Evolutionary conservation across 1,140 invertebrate species (phyloP).

Genomic region (Ips nitidus): DNA sequence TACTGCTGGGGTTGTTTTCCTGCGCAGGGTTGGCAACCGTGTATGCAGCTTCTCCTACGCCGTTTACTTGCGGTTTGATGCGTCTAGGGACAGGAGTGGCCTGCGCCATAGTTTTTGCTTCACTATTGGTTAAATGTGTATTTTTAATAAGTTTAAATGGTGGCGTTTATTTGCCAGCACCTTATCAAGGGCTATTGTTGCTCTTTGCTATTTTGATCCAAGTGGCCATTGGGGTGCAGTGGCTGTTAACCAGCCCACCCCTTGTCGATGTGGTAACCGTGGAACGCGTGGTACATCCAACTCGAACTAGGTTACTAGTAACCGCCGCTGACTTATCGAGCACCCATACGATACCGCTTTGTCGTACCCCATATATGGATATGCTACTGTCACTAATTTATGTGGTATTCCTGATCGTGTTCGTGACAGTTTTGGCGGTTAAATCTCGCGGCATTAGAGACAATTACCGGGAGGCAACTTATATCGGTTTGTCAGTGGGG

Average conservation of each 20-base stretch:
- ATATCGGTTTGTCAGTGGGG: conserved; percentile 84
- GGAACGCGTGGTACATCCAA: conserved; percentile 42
- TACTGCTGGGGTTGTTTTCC: conserved; percentile 83
- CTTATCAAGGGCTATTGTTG: conserved; percentile 85
- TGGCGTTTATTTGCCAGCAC: conserved; percentile 89
- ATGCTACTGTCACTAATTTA: conserved; percentile 80
- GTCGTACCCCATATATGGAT: conserved; percentile 67
- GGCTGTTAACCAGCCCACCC: conserved; percentile 76
- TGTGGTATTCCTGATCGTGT: conserved; percentile 77
- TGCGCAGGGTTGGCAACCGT: conserved; percentile 79
- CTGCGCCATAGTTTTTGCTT: conserved; percentile 87
- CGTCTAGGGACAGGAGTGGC: conserved; percentile 83
- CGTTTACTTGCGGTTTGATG: conserved; percentile 79
- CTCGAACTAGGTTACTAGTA: conserved; percentile 51
- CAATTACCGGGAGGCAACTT: conserved; percentile 87
- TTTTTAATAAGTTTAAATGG: conserved; percentile 89
- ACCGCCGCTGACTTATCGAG: conserved; percentile 51
- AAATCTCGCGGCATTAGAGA: conserved; percentile 86
- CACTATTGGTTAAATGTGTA: conserved; percentile 91
- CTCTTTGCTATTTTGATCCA: conserved; percentile 89
- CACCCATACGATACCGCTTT: conserved; percentile 54
- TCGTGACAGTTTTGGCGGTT: conserved; percentile 81
- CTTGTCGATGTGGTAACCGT: conserved; percentile 57
- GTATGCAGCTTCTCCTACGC: conserved; percentile 76
- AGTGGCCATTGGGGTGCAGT: conserved; percentile 84